These are phyloP conservation scores for Serripes groenlandicus DNA, from an alignment of 2,888 invertebrate species.

Conservation along the genomic window DNA sequence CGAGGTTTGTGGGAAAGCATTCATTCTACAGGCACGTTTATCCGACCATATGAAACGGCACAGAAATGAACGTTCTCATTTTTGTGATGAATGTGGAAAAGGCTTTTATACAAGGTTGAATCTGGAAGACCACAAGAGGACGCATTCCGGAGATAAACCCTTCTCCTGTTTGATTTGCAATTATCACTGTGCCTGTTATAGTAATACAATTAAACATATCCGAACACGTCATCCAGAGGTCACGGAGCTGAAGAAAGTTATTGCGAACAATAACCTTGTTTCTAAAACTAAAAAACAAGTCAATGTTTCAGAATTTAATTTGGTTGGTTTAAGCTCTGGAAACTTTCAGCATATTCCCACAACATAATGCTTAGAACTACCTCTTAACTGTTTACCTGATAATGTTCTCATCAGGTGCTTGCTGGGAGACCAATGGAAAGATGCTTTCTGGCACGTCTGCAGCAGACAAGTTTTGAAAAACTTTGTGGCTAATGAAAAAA, in stretches of 20 bases:
- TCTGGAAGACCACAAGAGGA: neutral
- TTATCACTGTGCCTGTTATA: slow-evolving; percentile 2
- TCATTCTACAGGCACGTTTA: neutral
- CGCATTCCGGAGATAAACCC: slow-evolving; percentile 9
- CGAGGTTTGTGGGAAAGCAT: slow-evolving; percentile 9
- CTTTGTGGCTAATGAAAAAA: too few relatives aligned
- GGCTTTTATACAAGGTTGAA: slow-evolving; percentile 9
- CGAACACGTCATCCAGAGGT: neutral
- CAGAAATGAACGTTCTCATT: slow-evolving; percentile 9
- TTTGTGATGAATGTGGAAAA: slow-evolving; percentile 11
- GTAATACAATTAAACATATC: neutral
- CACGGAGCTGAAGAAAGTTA: neutral
- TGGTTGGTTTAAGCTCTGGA: too few relatives aligned
- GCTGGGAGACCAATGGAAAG: too few relatives aligned
- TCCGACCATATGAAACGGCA: slow-evolving; percentile 8
- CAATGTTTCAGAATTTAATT: too few relatives aligned
- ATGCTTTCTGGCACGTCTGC: too few relatives aligned
- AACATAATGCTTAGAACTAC: too few relatives aligned
- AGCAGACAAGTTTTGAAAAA: too few relatives aligned
- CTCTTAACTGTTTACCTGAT: too few relatives aligned
- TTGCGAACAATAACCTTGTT: neutral
- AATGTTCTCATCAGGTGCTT: too few relatives aligned
- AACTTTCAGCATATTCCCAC: too few relatives aligned
- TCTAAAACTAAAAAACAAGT: too few relatives aligned
- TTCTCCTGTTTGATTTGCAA: slow-evolving; percentile 1